Evolutionary conservation across 2,888 invertebrate genomes (phyloP).

Genomic region (Ophraella communa): DNA sequence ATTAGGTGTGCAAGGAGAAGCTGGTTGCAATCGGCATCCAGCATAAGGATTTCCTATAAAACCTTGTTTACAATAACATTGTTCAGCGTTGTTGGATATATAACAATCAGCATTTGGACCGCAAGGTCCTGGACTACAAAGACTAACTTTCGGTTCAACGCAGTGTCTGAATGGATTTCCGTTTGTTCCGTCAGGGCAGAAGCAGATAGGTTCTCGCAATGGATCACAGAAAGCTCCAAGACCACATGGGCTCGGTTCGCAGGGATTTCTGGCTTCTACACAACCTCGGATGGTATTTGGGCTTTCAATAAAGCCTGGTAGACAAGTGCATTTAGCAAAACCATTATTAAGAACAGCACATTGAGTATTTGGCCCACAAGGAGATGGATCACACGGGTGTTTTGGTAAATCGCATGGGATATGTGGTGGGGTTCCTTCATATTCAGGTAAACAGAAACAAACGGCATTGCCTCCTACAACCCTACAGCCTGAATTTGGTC

Average conservation of each 20-base stretch:
- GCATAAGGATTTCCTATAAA: slow-evolving; percentile 81
- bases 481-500: slow-evolving; percentile 82
- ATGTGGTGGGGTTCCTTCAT: slow-evolving; percentile 82
- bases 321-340: slow-evolving; percentile 86
- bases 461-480: slow-evolving; percentile 76
- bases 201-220: slow-evolving; percentile 79
- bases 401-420: slow-evolving; percentile 73
- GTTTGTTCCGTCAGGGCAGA: slow-evolving; percentile 80
- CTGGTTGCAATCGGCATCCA: slow-evolving; percentile 74
- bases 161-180: slow-evolving; percentile 86
- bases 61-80: slow-evolving; percentile 81
- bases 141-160: slow-evolving; percentile 65
- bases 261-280: slow-evolving; percentile 78
- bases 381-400: slow-evolving; percentile 83
- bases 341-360: slow-evolving; percentile 79
- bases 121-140: slow-evolving; percentile 85
- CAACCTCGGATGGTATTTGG: slow-evolving; percentile 89
- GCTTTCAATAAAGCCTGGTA: slow-evolving; percentile 82
- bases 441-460: slow-evolving; percentile 89
- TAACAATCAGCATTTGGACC: slow-evolving; percentile 85
- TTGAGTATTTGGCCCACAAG: slow-evolving; percentile 88
- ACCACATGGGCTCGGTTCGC: slow-evolving; percentile 84
- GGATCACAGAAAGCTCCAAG: slow-evolving; percentile 80
- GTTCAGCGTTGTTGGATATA: slow-evolving; percentile 79
- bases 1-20: slow-evolving; percentile 76